Evolutionary conservation across 2,113 vertebrate species (phyloP), one percentile per base, ranked within the genome.

Genomic region (Gopherus evgoodei): DNA sequence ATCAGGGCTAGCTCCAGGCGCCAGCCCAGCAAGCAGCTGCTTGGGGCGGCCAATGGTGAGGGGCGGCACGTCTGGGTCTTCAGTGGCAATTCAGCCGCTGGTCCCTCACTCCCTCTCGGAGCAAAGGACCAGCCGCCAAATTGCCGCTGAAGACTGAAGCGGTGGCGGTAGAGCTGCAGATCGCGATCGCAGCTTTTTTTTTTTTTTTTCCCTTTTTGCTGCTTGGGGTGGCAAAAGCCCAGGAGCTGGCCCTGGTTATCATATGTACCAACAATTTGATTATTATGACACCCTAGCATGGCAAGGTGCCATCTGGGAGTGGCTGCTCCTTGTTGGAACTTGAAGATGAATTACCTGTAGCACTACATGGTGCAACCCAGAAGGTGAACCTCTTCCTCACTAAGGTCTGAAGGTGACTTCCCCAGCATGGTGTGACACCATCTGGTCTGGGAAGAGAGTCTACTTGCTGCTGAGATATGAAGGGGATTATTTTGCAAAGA

Each of bases 381-480:
- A 90, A 57, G 1, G 14, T 44, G 44, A 21, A 83, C 1, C 25
- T 75, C 53, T 57, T 95, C 27, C 35, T 69, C 7, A 8, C 0
- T 14, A 44, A 72, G 22, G 10, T 56, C 88, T 95, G 90, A 91
- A 95, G 93, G 91, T 90, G 92, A 90, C 72, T 86, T 84, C 69
- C 86, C 21, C 84, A 53, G 54, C 5, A 3, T 83, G 83, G 87
- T 49, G 14, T 75, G 57, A 27, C 93, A 89, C 89, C 87, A 84
- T 52, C 86, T 84, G 82, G 29, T 94, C 52, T 80, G 86, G 82
- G 84, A 96, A 69, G 72, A 93, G 87, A 89, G 21, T 35, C 89
- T 78, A 29, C 83, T 90, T 95, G 95, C 90, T 90, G 89, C 89
- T 94, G 86, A 29, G 88, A 42, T 86, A 79, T 21, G 88, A 92